phyloP scores from a whole-genome alignment of 1,140 invertebrate genomes.

The Eumeta japonica region DNA sequence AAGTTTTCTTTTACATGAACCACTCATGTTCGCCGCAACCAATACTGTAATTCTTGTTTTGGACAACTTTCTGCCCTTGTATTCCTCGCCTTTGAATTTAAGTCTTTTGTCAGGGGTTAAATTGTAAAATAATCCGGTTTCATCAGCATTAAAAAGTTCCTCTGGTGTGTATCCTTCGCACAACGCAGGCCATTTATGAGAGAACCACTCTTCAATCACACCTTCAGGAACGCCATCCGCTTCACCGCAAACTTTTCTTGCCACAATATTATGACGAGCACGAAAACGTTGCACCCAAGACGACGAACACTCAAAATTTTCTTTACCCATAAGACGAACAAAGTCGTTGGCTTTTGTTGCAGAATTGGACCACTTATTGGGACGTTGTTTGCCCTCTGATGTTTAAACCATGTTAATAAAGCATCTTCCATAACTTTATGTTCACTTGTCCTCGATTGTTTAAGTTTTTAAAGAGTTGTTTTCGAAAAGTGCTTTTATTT shows the following conservation, averaged over 20 bases:
- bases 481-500: conserved; percentile 19
- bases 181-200: conserved; percentile 14
- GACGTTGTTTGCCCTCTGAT: conserved; percentile 13
- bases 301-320: conserved; percentile 14
- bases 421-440: conserved; percentile 21
- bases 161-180: conserved; percentile 13
- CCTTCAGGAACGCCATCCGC: conserved; percentile 8
- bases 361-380: conserved; percentile 13
- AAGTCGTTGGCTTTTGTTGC: conserved; percentile 18
- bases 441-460: conserved; percentile 16
- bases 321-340: conserved; percentile 10
- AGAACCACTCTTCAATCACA: conserved; percentile 9
- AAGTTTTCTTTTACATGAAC: conserved; percentile 38
- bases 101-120: conserved; percentile 15
- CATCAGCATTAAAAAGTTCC: conserved; percentile 18
- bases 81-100: conserved; percentile 18
- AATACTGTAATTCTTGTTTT: conserved; percentile 49
- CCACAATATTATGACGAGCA: conserved; percentile 11
- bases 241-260: conserved; percentile 14
- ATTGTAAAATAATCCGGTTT: conserved; percentile 21
- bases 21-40: conserved; percentile 37
- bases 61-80: conserved; percentile 21
- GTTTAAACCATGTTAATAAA: conserved; percentile 19
- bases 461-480: conserved; percentile 23
- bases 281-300: conserved; percentile 16